Evolutionary conservation across 1,140 invertebrate genomes (phyloP).

Genomic region (Glomeris maerens): DNA sequence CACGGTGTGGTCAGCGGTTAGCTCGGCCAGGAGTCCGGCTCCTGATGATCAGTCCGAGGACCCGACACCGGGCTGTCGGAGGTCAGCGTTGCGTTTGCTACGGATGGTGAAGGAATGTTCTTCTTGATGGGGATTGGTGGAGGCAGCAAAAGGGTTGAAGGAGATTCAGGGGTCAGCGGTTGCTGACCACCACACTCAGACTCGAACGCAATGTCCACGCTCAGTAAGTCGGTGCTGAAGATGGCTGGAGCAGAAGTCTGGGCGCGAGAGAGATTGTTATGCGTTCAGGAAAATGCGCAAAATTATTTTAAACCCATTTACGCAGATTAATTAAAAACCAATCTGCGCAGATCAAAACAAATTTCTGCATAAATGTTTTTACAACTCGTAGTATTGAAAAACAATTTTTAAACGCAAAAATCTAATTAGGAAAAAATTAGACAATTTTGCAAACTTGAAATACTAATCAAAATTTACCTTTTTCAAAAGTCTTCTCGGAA

Average conservation of each 20-base stretch:
- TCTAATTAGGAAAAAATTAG: neutral
- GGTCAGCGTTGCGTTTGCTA: neutral
- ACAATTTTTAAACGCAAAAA: neutral
- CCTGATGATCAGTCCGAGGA: too few relatives aligned
- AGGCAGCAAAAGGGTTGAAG: constrained; percentile 19
- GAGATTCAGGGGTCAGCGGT: constrained; percentile 34
- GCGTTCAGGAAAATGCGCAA: neutral
- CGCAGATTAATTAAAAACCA: neutral
- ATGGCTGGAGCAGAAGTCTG: constrained; percentile 16
- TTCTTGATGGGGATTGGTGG: constrained; percentile 25
- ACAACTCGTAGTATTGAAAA: neutral
- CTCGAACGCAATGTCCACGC: constrained; percentile 17
- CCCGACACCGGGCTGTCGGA: too few relatives aligned
- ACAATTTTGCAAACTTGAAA: neutral
- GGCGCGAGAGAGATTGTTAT: constrained; percentile 18
- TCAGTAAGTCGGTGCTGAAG: constrained; percentile 7
- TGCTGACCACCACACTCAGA: constrained; percentile 21
- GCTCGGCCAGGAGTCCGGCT: too few relatives aligned
- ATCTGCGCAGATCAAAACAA: neutral
- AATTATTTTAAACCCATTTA: neutral
- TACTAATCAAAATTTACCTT: constrained; percentile 12
- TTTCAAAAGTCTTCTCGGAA: constrained; percentile 17
- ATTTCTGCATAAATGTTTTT: neutral
- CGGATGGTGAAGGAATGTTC: constrained; percentile 17
- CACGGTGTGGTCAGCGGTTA: too few relatives aligned